Evolutionary conservation across 2,113 vertebrate species (phyloP), one percentile per base, ranked within the genome.

Genomic region (Anser cygnoides): DNA sequence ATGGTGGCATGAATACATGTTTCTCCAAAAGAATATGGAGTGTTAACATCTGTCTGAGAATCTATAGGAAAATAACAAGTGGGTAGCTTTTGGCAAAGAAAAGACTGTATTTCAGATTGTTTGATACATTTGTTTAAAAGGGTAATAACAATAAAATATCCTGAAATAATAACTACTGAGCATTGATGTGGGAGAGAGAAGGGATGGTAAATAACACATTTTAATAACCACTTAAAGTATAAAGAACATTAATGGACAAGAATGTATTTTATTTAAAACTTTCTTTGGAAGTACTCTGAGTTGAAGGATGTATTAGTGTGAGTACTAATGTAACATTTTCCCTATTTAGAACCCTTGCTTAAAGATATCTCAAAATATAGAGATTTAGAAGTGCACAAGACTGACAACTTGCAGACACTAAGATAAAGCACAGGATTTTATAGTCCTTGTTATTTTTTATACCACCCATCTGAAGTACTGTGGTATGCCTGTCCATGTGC

Each of bases 1-100:
- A 87, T 77, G 72, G 76, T 89, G 91, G 58, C 77, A 84, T 35
- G 72, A 83, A 75, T 83, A 59, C 59, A 46, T 63, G 54, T n/a
- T 89, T 21, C 37, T 93, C 22, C 28, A 77, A 18, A 80, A 93
- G 11, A 91, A 84, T 50, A 89, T 11, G 58, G 44, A 89, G 33
- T 73, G 59, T 80, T 89, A 93, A 84, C 88, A 93, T 66, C 81
- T 94, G 77, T 68, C 58, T 73, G 39, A 87, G 54, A 80, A 87
- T 58, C 67, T 49, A 12, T 54, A 93, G 49, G 41, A 91, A 91
- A 91, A 77, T n/a, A 73, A 39, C 8, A 75, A 80, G 17, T 54
- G 17, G 58, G 17, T 89, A 91, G 73, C 26, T 75, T 68, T 72
- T 76, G 68, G 84, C 58, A 91, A 72, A 78, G 15, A 59, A 58